Base-by-base conservation (phyloP, 2,888 invertebrate genomes). In the Macropis europaea region DNA sequence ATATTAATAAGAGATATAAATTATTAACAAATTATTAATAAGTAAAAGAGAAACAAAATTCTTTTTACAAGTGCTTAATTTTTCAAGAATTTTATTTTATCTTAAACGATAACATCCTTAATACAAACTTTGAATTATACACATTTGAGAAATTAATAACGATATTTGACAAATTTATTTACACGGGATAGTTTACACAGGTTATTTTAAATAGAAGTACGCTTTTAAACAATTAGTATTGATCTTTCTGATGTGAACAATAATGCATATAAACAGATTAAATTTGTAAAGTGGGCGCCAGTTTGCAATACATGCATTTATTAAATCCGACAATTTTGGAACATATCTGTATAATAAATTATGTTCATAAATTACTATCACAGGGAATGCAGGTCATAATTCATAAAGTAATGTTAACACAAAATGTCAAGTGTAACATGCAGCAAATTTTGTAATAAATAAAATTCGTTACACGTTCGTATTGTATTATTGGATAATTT, bases 281-380 rank as follows among this genome's bases (percentile, higher is more conserved):
- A n/a, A 43, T 43, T 7, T 2, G 2, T 24, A 26, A 45, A n/a
- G 11, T 15, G 3, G 13, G 9, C 7, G 1, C 19, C 15, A n/a
- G 6, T 13, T 42, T 6, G 9, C n/a, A 13, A 28, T 9, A 15
- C 28, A 30, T 15, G 7, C 15, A 19, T 34, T 43, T 54, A 7
- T 11, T 6, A 24, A 57, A 30, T 30, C 17, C 2, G 7, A n/a
- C n/a, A 28, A 52, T n/a, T 11, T 3, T 24, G 24, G 32, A 24
- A 47, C n/a, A n/a, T 24, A 57, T 57, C 38, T 24, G 13, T 30
- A 6, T n/a, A 15, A 45, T 28, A 36, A 63, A 38, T 57, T 38
- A n/a, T n/a, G n/a, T n/a, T n/a, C n/a, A n/a, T n/a, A 6, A 38
- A 38, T 56, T 30, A 34, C 28, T 28, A 38, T 56, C 30, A 24